Base-by-base conservation (phyloP, 2,113 vertebrate species). In the Neolamprologus brichardi region DNA sequence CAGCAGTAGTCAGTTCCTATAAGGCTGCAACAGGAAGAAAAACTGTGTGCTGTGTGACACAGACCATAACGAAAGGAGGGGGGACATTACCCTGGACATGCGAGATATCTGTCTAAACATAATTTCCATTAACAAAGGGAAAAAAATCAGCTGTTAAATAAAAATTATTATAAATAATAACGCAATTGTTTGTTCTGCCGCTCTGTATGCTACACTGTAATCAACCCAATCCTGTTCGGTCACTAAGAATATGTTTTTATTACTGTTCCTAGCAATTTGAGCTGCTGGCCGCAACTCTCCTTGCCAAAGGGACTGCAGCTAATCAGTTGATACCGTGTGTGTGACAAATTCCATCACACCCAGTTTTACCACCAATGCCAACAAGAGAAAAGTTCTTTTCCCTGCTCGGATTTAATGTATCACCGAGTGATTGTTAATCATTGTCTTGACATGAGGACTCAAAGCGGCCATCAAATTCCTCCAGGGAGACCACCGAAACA, bases 81-180 rank as follows among this genome's bases (percentile, higher is more conserved):
- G 56, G 25, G 5, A 30, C 56, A 0, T 60, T 30, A 30, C 56
- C 56, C 5, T 60, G 56, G 25, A 60, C 25, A 60, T 60, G 25
- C 0, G 3, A 17, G 25, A 58, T 60, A 60, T 10, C 56, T 60
- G 25, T 30, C 14, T 32, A 10, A 60, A 60, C 15, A 60, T 9
- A 0, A 60, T 60, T 60, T 60, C 5, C 28, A 32, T 60, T 32
- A 28, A 30, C 56, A 60, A 60, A 60, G 28, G 0, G 3, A 0
- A 17, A 58, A 58, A 60, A 2, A 60, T 17, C 56, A 32, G 56
- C 56, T 18, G 15, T 60, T 32, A 60, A 60, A 18, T 60, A 60
- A 60, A 32, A 4, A 32, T 6, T 60, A 60, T 60, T 10, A 4
- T 32, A 32, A 60, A 32, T 60, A 60, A 60, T 60, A 18, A 60